Base-by-base conservation (phyloP, 30 jellyfish, hydroid and myxozoan genomes). In the Hydractinia echinata region DNA sequence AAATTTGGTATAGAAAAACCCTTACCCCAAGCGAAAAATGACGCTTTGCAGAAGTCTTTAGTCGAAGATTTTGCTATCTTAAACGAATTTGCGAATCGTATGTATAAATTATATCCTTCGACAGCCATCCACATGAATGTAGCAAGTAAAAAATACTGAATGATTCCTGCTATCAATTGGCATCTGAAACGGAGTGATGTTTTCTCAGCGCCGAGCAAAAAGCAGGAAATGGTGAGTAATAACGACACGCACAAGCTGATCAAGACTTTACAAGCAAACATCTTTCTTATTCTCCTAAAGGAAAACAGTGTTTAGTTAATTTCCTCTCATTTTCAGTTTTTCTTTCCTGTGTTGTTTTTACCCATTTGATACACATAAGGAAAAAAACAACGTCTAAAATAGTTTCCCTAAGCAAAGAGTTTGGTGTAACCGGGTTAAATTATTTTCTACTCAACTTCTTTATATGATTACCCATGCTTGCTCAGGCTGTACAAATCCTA, bases 11-110 rank as follows among this genome's bases (percentile, higher is more conserved):
- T 30, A 30, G 44, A 30, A 30, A 30, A 30, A 30, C 44, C 70
- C 95, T 80, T 64, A 86, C 95, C 95, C 89, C 89, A 86, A 49
- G 89, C 95, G 53, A 49, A 86, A 4, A 86, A 10, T 51, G 78
- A 74, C 54, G 95, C 85, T 64, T 86, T 86, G 66, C 68, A 68
- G 4, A 69, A 62, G 82, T 79, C 79, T 55, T 76, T 58, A n/a
- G 83, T 39, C 39, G 73, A 69, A 62, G 73, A 61, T 11, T 82
- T 54, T 13, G 88, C 95, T 78, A 85, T 76, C 39, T 76, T 88
- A 21, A 72, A 30, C 1, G 44, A 30, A 30, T 30, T 79, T 15
- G 79, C 87, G 20, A 85, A 85, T 9, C 86, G 66, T 44, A 77
- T 50, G 48, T 85, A 85, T 48, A 85, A 66, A 53, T 77, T 85